Evolutionary conservation across 2,113 vertebrate species (phyloP).

Genomic region (Osmerus eperlanus): DNA sequence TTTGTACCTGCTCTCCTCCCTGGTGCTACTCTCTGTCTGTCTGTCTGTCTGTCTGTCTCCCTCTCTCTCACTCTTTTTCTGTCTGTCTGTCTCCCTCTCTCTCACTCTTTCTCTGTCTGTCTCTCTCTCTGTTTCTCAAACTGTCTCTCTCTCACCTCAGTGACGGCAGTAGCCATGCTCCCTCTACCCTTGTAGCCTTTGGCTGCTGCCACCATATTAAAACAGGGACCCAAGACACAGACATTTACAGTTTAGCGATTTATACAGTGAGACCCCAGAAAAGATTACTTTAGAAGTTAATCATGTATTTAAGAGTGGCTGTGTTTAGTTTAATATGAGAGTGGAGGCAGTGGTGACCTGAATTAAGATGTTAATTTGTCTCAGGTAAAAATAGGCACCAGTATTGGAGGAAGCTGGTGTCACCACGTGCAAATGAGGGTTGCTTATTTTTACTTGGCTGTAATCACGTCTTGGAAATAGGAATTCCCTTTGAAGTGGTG

Average conservation of each 20-base stretch:
- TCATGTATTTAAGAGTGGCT: no score
- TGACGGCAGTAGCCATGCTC: not conserved
- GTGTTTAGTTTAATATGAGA: no score
- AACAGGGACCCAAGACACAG: not conserved
- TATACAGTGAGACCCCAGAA: no score
- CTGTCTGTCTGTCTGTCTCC: not conserved
- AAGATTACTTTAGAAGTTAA: no score
- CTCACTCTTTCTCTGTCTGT: not conserved
- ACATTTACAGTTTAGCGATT: not conserved
- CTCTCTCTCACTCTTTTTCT: not conserved
- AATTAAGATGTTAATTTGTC: no score
- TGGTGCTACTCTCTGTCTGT: not conserved
- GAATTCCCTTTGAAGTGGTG: not conserved
- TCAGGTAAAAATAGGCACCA: no score
- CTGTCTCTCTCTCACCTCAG: conserved; percentile 2
- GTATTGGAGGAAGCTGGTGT: no score
- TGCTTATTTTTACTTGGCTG: not conserved
- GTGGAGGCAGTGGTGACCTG: no score
- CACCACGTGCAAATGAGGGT: no score
- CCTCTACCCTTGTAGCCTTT: not conserved
- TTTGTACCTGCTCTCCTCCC: conserved; percentile 22
- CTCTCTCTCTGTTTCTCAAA: not conserved
- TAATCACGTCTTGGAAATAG: not conserved
- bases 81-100: not conserved
- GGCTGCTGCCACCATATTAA: not conserved